Conservation (phyloP, 1,140 invertebrate genomes). For the Cepaea nemoralis region DNA sequence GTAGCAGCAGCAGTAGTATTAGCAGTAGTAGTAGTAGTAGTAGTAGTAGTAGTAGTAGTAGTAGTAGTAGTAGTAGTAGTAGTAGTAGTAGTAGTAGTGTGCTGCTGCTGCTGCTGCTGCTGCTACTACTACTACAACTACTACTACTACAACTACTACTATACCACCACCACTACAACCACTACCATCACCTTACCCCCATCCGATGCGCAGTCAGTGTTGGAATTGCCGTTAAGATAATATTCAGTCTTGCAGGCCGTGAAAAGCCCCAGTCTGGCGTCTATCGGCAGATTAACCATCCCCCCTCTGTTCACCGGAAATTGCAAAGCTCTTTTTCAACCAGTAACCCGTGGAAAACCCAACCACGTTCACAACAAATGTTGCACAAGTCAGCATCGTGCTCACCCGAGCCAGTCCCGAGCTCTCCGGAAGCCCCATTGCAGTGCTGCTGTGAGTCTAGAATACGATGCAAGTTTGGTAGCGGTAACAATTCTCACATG, state of each 20-base stretch:
- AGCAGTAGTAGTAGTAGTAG: too few species aligned
- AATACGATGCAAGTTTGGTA: too few species aligned
- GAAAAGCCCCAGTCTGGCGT: neutral
- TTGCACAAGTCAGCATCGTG: neutral
- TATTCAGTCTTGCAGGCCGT: constrained; percentile 5
- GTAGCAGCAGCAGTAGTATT: too few species aligned
- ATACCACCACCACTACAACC: too few species aligned
- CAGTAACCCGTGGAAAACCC: neutral
- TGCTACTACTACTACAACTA: too few species aligned
- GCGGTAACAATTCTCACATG: too few species aligned
- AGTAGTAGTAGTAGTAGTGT: too few species aligned
- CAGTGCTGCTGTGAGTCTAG: neutral
- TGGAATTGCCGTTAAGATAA: neutral
- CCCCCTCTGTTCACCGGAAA: neutral
- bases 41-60: neutral
- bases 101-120: too few species aligned
- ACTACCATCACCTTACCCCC: constrained; percentile 4
- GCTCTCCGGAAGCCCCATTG: neutral
- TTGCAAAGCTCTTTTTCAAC: neutral
- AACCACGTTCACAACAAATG: constrained; percentile 4
- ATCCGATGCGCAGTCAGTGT: neutral
- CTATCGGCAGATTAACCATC: neutral
- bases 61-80: too few species aligned
- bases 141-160: too few species aligned
- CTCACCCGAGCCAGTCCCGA: neutral